Base-by-base conservation (phyloP, 1,140 invertebrate species). In the Magallana angulata region DNA sequence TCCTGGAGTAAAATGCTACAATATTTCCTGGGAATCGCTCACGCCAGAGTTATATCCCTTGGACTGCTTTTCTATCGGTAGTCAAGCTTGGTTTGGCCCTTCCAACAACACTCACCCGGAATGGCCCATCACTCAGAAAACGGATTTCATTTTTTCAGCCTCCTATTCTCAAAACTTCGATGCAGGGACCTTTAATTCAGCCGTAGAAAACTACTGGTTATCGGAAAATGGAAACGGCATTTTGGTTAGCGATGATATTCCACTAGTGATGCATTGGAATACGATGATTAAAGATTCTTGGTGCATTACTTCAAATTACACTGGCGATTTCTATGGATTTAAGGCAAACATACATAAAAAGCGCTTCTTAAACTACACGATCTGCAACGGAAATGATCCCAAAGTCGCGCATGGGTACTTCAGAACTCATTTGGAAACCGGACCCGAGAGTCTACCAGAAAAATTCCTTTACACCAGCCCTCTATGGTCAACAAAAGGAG, bases 131-230 rank as follows among this genome's bases (percentile, higher is more conserved):
- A 80, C 76, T 16, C 86, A 88, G 80, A 36, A 76, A 6, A 84
- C 76, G 7, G 85, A 88, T 1, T 92, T 93, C 82, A 84, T 64
- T 2, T 93, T 90, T 84, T 83, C 86, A 24, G 88, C 91, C 16
- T 82, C 86, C 5, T 86, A 87, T n/a, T 89, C 90, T 18, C 87
- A 90, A 7, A 62, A 91, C 24, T 85, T 89, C 60, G 89, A 90
- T 24, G 89, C 89, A 57, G 91, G 91, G 1, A 88, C 91, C 1
- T 92, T 93, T 82, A 89, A 90, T 59, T 89, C 88, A 1, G 92
- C 91, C 5, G 84, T 92, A 8, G 92, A 94, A 84, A 92, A 91
- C 56, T 94, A 94, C 84, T 95, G 94, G 94, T 76, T 95, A 48
- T 93, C 94, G 4, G 93, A 94, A 9, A 85, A 82, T 11, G 93